Base-by-base conservation (phyloP, 2,888 invertebrate genomes). In the Meandrusa payeni region DNA sequence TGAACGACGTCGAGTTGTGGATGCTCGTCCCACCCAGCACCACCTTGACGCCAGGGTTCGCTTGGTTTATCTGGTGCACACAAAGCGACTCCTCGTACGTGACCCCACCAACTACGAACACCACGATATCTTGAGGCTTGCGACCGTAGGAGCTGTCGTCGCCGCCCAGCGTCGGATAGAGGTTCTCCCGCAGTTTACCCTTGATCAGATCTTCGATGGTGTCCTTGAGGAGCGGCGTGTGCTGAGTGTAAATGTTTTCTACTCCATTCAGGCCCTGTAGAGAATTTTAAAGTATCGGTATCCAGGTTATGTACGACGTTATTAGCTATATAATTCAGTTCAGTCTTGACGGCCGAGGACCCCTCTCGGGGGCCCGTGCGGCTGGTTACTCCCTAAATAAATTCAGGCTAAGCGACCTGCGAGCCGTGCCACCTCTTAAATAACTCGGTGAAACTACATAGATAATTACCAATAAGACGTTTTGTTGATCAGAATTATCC, bases 181-280 rank as follows among this genome's bases (percentile, higher is more conserved):
- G 79, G 47, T 93, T 92, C 59, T 97, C 96, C 43, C 94, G 92
- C n/a, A 99, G 89, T 62, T 94, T 93, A 1, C 97, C 97, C 70
- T 96, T 97, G 20, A 96, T 90, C 0, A 98, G 86, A 67, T 97
- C 96, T 61, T 98, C 98, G 0, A 99, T 72, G 0, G 95, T 93
- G 68, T 97, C 96, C 59, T 94, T 93, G 3, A 99, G 78, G 12
- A 97, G 87, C 0, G 99, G 98, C n/a, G 94, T 94, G 78, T 99
- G 99, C 69, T 99, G 99, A 0, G 99, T 99, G 83, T 98, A 99
- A 48, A 99, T 96, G 80, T 99, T 99, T 73, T 99, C 99, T 0
- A 99, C 98, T 1, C 98, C 99, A 81, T 94, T 95, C 10, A 97
- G 85, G 9, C 95, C 96, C 90, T 92, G 64, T 0, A 56, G 59